phyloP scores from a whole-genome alignment of 2,797 vertebrate species.

The Halcyon badia region DNA sequence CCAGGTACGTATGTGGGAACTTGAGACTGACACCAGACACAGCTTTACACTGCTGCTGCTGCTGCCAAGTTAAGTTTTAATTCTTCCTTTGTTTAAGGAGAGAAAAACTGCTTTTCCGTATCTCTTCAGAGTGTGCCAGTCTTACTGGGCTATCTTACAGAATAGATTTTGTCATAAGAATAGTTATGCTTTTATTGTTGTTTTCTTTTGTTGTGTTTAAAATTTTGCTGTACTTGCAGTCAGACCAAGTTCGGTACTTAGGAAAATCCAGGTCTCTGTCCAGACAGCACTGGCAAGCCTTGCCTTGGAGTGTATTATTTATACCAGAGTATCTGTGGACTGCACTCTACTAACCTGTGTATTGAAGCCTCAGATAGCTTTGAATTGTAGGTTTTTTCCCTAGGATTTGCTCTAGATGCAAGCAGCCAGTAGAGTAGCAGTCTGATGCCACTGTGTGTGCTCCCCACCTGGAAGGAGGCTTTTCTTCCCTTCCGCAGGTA shows the following conservation, averaged over 20 bases:
- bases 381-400: background rate
- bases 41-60: background rate
- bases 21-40: background rate
- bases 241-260: background rate
- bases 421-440: background rate
- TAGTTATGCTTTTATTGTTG: background rate
- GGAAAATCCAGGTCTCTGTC: background rate
- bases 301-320: background rate
- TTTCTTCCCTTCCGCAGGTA: background rate
- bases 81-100: background rate
- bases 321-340: background rate
- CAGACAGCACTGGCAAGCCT: background rate
- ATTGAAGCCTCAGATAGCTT: background rate
- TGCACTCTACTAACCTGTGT: background rate
- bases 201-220: background rate
- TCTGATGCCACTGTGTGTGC: background rate
- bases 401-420: background rate
- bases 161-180: background rate
- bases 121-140: background rate
- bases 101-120: background rate
- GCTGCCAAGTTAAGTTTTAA: background rate
- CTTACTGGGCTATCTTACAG: background rate
- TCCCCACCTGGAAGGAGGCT: background rate
- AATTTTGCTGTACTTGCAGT: background rate
- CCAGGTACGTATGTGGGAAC: background rate